Evolutionary conservation across 2,888 invertebrate genomes (phyloP).

Genomic region (Actias luna): DNA sequence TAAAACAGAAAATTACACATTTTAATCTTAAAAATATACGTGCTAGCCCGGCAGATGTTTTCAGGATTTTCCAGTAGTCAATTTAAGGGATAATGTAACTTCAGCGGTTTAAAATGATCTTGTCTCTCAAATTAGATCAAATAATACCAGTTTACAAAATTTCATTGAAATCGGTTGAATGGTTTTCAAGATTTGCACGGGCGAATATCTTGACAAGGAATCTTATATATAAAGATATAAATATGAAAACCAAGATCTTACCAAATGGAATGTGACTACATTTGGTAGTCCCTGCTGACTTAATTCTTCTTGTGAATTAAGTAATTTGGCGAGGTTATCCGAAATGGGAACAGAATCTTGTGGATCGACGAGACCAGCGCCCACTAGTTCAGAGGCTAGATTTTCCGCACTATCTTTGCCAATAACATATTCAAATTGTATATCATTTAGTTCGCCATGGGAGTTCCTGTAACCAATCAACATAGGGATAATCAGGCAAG

Average conservation of each 20-base stretch:
- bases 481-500: neutral
- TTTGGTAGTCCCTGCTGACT: constrained; percentile 23
- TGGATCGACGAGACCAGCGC: constrained; percentile 95
- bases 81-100: no score
- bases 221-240: no score
- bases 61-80: no score
- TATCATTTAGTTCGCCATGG: constrained; percentile 96
- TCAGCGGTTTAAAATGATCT: no score
- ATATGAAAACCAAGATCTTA: constrained; percentile 42
- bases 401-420: constrained; percentile 95
- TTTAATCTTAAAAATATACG: no score
- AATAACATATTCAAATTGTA: constrained; percentile 96
- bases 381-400: constrained; percentile 96
- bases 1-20: no score
- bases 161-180: no score
- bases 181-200: no score
- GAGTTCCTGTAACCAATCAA: constrained; percentile 84
- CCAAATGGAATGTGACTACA: constrained; percentile 64
- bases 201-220: no score
- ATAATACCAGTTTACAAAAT: no score
- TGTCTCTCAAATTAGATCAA: no score
- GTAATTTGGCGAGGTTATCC: constrained; percentile 49
- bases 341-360: constrained; percentile 59
- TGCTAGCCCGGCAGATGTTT: no score
- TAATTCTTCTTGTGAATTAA: constrained; percentile 37